Evolutionary conservation across 2,113 vertebrate genomes (phyloP), one percentile per base, ranked within the genome.

Genomic region (Calyptomena viridis): DNA sequence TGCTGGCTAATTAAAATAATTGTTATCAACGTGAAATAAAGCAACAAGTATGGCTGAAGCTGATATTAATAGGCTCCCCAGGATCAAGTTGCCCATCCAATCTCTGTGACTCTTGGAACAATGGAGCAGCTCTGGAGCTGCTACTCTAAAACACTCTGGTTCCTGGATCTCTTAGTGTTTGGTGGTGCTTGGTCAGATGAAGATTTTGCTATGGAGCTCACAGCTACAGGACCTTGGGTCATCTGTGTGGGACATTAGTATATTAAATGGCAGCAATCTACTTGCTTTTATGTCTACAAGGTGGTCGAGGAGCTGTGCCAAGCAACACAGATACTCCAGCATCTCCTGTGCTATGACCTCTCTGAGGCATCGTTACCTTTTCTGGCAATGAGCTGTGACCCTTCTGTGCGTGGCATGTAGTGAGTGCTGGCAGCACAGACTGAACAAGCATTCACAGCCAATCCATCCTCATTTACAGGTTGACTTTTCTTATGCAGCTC

Each of bases 21-120:
- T 37, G 15, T 24, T 47, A 40, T 55, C 44, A 79, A 31, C 17
- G 33, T 64, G 47, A 84, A 80, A 82, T 47, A 50, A 72, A 89
- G 40, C n/a, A 69, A 12, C 25, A 50, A 24, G 14, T 12, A 37
- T 12, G 50, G 9, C 37, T 73, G 74, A 64, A 87, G 49, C 19
- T 76, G 66, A 31, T 8, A 47, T 25, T 0, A 0, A 17, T 42
- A 22, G 33, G 14, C 8, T 73, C 5, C 13, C 15, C 15, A 14
- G 22, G 30, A 21, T 31, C 44, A 30, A 59, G 24, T 21, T 67
- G 30, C 19, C 31, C 9, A 15, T 30, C 17, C n/a, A 69, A 1
- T 9, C 8, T 75, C 68, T 73, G 49, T 31, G 78, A 16, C 35
- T 44, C 40, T 72, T 67, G 49, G 35, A 77, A 16, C n/a, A 52